phyloP scores from a whole-genome alignment of 2,797 vertebrate genomes.

The Ficedula albicollis region DNA sequence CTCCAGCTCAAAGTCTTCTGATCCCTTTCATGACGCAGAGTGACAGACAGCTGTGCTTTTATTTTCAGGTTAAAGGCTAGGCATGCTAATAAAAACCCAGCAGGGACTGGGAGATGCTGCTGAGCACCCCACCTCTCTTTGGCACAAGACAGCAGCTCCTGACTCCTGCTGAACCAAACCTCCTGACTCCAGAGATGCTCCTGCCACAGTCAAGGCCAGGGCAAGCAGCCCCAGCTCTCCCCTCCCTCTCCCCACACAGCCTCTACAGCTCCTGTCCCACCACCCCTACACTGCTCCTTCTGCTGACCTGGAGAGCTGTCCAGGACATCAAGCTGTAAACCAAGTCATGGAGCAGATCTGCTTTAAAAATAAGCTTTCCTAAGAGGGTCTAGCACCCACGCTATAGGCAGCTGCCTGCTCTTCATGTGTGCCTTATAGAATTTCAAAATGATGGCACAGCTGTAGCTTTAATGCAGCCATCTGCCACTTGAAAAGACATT shows the following conservation, averaged over 20 bases:
- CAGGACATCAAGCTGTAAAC: accelerated
- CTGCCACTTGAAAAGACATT: constrained; percentile 58
- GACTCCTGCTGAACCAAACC: neutral
- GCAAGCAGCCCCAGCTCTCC: neutral
- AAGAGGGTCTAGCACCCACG: neutral
- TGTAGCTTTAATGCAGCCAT: constrained; percentile 46
- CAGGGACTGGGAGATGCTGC: neutral
- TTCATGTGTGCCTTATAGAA: neutral
- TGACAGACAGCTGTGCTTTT: neutral
- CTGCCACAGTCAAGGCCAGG: neutral
- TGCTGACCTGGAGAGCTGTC: neutral
- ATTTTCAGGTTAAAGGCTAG: neutral
- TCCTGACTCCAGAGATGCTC: neutral
- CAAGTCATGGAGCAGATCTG: neutral
- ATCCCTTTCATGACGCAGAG: neutral
- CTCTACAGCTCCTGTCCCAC: neutral
- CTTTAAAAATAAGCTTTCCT: constrained; percentile 6
- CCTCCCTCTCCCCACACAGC: neutral
- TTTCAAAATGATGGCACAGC: constrained; percentile 28
- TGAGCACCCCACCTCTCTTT: neutral
- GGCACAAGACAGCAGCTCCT: neutral
- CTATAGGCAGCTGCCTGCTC: neutral
- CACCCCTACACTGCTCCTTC: neutral
- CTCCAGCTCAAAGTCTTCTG: neutral
- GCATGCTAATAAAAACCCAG: neutral